phyloP scores from a whole-genome alignment of 2,113 vertebrate genomes.

The Charina bottae region DNA sequence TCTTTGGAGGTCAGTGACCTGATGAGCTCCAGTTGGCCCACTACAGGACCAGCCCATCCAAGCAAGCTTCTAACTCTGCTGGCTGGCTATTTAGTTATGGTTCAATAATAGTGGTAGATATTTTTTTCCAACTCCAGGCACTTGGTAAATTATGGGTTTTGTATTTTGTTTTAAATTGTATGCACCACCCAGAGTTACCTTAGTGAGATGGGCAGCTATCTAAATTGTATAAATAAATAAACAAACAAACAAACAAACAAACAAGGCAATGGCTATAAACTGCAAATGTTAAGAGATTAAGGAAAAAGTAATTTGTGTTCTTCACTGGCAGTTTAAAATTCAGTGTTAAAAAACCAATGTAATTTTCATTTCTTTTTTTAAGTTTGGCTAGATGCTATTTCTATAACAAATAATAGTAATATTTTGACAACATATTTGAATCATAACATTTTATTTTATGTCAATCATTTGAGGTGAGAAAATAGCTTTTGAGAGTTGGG shows the following conservation, averaged over 20 bases:
- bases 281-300: neutral
- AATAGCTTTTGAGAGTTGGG: neutral
- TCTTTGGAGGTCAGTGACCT: neutral
- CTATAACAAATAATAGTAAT: neutral
- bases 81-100: neutral
- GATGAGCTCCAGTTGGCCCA: neutral
- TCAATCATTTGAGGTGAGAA: neutral
- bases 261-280: neutral
- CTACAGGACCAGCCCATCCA: neutral
- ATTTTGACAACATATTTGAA: neutral
- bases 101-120: neutral
- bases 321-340: neutral
- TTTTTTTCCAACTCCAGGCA: neutral
- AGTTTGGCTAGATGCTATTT: neutral
- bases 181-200: neutral
- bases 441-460: neutral
- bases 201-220: neutral
- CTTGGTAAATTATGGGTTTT: neutral
- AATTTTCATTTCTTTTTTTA: neutral
- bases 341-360: neutral
- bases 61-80: neutral
- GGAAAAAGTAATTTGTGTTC: neutral
- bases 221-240: neutral
- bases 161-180: neutral
- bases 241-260: no score